phyloP scores from a whole-genome alignment of 2,888 invertebrate genomes.

The Trilocha varians region DNA sequence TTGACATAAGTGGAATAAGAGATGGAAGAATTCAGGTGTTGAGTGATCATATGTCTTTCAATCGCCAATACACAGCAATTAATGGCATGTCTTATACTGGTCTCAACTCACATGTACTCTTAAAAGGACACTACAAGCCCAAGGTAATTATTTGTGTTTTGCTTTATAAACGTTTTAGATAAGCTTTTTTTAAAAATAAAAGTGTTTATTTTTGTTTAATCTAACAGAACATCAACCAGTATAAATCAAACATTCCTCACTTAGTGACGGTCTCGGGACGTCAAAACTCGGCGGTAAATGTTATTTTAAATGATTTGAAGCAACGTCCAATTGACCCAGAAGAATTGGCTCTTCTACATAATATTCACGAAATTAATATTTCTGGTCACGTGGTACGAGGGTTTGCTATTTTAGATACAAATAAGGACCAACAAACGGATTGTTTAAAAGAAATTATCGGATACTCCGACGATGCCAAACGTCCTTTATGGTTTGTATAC shows the following conservation, averaged over 20 bases:
- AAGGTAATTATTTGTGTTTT: no score
- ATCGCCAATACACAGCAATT: conserved; percentile 55
- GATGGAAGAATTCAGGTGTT: conserved; percentile 72
- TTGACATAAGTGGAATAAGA: conserved; percentile 52
- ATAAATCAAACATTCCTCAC: conserved; percentile 43
- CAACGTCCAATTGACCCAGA: conserved; percentile 49
- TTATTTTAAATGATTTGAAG: conserved; percentile 32
- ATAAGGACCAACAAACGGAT: conserved; percentile 11
- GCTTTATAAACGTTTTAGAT: no score
- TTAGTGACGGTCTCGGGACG: conserved; percentile 72
- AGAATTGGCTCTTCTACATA: conserved; percentile 55
- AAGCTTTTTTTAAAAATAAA: no score
- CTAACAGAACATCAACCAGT: conserved; percentile 16
- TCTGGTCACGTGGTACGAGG: conserved; percentile 74
- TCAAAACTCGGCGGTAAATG: conserved; percentile 51
- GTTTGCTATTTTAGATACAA: conserved; percentile 51
- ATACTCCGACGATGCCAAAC: conserved; percentile 20
- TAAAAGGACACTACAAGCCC: conserved; percentile 27
- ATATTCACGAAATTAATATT: conserved; percentile 47
- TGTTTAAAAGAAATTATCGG: conserved; percentile 13
- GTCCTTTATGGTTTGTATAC: conserved; percentile 76
- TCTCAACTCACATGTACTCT: no score
- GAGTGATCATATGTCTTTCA: conserved; percentile 67
- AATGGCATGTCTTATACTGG: conserved; percentile 38
- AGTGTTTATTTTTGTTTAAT: no score